Conservation (phyloP, 1,140 invertebrate species). For the Lysiphlebus fabarum region DNA sequence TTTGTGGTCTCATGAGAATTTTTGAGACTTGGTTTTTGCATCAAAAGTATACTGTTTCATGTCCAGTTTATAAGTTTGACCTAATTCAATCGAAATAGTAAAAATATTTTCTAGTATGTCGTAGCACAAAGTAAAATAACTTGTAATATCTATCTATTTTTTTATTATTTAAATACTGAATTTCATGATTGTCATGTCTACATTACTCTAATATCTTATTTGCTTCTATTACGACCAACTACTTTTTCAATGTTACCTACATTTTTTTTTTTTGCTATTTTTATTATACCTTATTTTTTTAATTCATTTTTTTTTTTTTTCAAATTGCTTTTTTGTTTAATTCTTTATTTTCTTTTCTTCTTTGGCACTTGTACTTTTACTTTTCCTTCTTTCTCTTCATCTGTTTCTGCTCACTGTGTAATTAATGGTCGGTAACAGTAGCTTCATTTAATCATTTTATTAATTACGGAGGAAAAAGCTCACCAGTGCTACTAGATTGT, state of each 20-base stretch:
- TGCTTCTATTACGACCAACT: too few relatives aligned
- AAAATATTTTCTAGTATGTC: too few relatives aligned
- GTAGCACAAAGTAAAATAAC: background rate
- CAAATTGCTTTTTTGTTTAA: too few relatives aligned
- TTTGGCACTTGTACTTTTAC: too few relatives aligned
- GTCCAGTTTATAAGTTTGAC: constrained; percentile 10
- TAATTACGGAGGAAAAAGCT: constrained; percentile 30
- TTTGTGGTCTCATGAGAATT: background rate
- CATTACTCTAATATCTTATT: constrained; percentile 7
- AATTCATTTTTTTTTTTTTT: too few relatives aligned
- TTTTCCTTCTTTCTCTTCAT: background rate
- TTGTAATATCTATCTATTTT: background rate
- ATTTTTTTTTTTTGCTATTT: too few relatives aligned
- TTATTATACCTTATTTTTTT: too few relatives aligned
- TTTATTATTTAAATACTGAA: too few relatives aligned
- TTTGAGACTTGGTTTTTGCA: constrained; percentile 16
- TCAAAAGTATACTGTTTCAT: constrained; percentile 1
- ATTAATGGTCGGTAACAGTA: constrained; percentile 31
- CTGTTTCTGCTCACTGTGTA: constrained; percentile 17
- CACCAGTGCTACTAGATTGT: constrained; percentile 25
- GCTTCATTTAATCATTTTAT: constrained; percentile 37
- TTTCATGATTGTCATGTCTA: background rate
- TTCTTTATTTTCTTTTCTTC: too few relatives aligned
- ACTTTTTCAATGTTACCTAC: too few relatives aligned
- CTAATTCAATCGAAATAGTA: constrained; percentile 1